Evolutionary conservation across 2,113 vertebrate genomes (phyloP), one percentile per base, ranked within the genome.

Genomic region (Tragulus kanchil): DNA sequence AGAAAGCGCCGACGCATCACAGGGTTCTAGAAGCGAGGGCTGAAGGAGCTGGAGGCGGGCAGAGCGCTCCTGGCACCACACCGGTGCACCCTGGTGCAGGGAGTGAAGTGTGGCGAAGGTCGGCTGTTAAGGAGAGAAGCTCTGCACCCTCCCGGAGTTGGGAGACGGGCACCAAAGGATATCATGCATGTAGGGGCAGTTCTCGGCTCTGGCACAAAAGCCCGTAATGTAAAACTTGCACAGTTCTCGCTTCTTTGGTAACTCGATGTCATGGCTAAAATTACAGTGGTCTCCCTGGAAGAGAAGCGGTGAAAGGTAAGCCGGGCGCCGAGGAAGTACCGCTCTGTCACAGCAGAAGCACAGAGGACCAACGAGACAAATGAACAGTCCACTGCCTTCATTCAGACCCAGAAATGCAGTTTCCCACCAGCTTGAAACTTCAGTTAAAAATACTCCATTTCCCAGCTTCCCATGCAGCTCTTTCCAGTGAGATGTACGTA

Each of bases 211-310:
- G 28, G 99, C 99, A 3, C 99, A 99, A 98, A 99, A 99, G 0
- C 99, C 99, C 0, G 99, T 99, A 98, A 99, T 99, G 98, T 99
- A 99, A 95, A 99, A 99, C 97, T 99, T 99, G 99, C 99, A 99
- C 17, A 99, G 98, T 56, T 99, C 99, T 52, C 99, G 99, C 97
- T 99, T 99, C 98, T 99, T 99, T 1, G 99, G 99, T 36, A 99
- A 98, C 89, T 99, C 99, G 0, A 99, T 99, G 96, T 99, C 99
- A 0, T 99, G 99, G 98, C 99, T 99, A 98, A 99, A 99, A 89
- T 99, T 99, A 97, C 99, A 99, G 98, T 99, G 99, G 67, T 99
- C 99, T 1, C 99, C 99, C 99, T 99, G 98, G 9, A 61, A 97
- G 62, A 90, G 61, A 67, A 65, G 28, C 8, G 69, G 0, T 1